Conservation (phyloP, 2,888 invertebrate species). For the Mythimna pallens region DNA sequence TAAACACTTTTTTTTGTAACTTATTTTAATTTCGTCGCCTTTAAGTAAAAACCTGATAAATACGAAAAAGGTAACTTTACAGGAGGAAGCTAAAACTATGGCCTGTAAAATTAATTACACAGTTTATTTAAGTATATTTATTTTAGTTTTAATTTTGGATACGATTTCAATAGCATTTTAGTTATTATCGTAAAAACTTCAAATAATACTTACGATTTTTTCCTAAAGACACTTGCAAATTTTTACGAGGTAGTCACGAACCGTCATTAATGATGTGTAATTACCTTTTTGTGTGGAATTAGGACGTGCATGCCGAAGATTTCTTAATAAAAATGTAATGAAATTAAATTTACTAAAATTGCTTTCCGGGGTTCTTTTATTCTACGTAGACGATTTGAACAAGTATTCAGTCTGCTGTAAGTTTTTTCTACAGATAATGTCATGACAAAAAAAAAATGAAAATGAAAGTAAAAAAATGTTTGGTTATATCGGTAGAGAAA, state of each 20-base stretch:
- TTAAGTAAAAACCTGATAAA: background rate
- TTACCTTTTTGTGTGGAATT: background rate
- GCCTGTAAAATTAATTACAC: background rate
- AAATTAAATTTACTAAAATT: no score
- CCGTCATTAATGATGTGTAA: no score
- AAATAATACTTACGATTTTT: background rate
- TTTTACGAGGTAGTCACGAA: background rate
- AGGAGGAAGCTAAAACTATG: background rate
- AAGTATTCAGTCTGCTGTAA: no score
- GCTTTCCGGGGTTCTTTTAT: no score
- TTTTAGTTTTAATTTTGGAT: background rate
- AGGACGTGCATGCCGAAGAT: background rate
- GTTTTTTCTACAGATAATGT: no score
- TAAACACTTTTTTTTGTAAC: constrained; percentile 3
- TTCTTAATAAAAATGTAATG: no score
- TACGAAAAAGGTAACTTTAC: background rate
- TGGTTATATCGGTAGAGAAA: no score
- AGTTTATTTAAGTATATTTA: background rate
- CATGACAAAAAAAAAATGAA: no score
- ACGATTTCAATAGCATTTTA: background rate
- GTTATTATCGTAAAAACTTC: no score
- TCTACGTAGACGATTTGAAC: background rate
- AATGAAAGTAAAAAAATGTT: no score
- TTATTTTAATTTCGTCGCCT: background rate
- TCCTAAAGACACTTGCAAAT: background rate